Percentiles rank a stretch among this genome's conserved stretches.
Evolutionary conservation across 2,113 vertebrate genomes (phyloP).

Genomic region (Notiomystis cincta): DNA sequence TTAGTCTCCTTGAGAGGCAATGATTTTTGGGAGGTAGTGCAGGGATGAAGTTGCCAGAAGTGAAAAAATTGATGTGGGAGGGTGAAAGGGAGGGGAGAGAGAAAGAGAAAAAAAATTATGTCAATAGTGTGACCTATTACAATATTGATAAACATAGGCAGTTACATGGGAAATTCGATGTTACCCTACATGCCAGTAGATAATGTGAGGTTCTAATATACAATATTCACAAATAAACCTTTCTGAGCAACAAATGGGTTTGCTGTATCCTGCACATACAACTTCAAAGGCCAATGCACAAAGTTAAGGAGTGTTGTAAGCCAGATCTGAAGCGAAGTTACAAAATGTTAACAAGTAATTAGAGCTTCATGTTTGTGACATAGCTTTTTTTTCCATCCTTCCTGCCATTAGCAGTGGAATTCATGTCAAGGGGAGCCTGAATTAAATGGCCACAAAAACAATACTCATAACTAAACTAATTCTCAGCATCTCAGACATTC

Average conservation of each 20-base stretch:
- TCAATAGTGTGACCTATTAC: slow-evolving; percentile 51
- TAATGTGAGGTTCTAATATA: neutral
- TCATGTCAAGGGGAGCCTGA: neutral
- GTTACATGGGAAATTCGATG: slow-evolving; percentile 51
- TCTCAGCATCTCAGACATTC: neutral
- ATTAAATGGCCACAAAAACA: neutral
- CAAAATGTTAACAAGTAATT: neutral
- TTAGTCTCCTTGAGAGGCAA: slow-evolving; percentile 60
- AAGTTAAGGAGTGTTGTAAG: neutral
- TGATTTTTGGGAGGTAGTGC: slow-evolving; percentile 46
- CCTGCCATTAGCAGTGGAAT: neutral
- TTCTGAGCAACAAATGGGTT: slow-evolving; percentile 6
- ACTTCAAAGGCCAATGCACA: neutral
- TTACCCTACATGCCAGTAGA: slow-evolving; percentile 1
- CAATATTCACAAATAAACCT: slow-evolving; percentile 24
- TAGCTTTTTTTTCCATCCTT: neutral
- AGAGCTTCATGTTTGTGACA: neutral
- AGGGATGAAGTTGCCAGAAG: slow-evolving; percentile 49
- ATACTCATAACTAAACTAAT: neutral
- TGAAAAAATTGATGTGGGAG: slow-evolving; percentile 45
- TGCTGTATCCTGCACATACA: neutral
- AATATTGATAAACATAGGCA: slow-evolving; percentile 42
- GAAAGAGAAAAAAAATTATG: slow-evolving; percentile 15
- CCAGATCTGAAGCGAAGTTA: neutral
- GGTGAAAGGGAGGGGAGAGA: slow-evolving; percentile 8